These are phyloP conservation scores for Teleogryllus oceanicus DNA, from an alignment of 2,888 invertebrate genomes.

Conservation along the genomic window DNA sequence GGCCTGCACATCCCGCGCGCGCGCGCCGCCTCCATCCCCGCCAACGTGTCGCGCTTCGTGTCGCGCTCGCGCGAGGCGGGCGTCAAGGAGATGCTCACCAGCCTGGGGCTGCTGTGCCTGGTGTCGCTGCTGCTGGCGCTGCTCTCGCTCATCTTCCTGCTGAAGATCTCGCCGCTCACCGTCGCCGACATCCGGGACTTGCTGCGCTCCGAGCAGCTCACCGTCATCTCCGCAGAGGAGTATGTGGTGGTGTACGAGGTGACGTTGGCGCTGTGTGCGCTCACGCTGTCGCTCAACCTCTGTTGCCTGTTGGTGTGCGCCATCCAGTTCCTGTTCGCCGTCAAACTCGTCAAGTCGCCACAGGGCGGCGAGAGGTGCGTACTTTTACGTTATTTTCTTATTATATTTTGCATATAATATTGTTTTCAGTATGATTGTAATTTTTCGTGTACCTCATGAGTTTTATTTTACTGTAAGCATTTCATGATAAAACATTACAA, in stretches of 20 bases:
- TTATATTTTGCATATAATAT: too few relatives aligned
- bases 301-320: constrained; percentile 91
- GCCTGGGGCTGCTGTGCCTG: constrained; percentile 78
- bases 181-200: constrained; percentile 51
- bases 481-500: too few relatives aligned
- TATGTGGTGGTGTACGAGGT: constrained; percentile 88
- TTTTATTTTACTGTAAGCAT: too few relatives aligned
- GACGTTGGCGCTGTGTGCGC: constrained; percentile 81
- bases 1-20: constrained; percentile 58
- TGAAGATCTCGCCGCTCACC: constrained; percentile 75
- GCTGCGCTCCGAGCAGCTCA: constrained; percentile 55
- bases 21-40: constrained; percentile 33
- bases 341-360: constrained; percentile 83
- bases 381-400: not conserved
- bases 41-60: constrained; percentile 37
- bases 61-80: constrained; percentile 54
- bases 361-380: constrained; percentile 69
- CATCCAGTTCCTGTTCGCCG: constrained; percentile 89
- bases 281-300: constrained; percentile 82
- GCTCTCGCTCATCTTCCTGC: constrained; percentile 76
- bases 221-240: constrained; percentile 67
- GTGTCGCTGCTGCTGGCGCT: constrained; percentile 80
- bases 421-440: too few relatives aligned
- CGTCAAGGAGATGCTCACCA: constrained; percentile 76
- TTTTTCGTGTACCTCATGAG: too few relatives aligned